Conservation (phyloP, 2,888 invertebrate genomes). For the Acheta domesticus region DNA sequence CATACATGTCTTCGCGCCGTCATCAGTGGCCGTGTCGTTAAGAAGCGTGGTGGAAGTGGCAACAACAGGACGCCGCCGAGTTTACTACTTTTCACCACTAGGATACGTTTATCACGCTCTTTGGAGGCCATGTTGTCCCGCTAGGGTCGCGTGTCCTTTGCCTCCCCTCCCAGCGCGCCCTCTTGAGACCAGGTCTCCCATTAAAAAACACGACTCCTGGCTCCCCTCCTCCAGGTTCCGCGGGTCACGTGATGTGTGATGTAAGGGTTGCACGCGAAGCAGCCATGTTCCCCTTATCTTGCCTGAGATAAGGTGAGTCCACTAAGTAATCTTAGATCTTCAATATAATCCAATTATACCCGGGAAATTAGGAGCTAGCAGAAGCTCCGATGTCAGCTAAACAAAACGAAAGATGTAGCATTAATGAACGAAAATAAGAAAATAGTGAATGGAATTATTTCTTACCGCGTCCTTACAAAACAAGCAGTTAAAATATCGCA, state of each 20-base stretch:
- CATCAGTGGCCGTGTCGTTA: no score
- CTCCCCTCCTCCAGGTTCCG: neutral
- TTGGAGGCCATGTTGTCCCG: conserved; percentile 7
- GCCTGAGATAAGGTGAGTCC: conserved; percentile 6
- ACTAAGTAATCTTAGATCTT: conserved; percentile 18
- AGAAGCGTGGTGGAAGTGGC: no score
- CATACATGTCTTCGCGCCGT: no score
- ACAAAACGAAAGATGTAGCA: neutral
- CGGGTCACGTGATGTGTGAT: conserved; percentile 18
- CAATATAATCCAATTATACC: conserved; percentile 18
- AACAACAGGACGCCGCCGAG: no score
- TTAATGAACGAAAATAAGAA: neutral
- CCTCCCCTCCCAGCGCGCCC: neutral
- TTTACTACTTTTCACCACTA: neutral
- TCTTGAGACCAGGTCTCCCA: conserved; percentile 12
- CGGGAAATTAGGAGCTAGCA: conserved; percentile 18
- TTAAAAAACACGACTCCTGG: conserved; percentile 10
- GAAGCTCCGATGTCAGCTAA: neutral
- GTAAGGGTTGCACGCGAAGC: conserved; percentile 18
- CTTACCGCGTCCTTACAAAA: no score
- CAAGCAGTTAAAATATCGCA: no score
- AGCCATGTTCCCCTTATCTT: conserved; percentile 18
- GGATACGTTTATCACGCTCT: conserved; percentile 6
- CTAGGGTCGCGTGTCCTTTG: conserved; percentile 3
- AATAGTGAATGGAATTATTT: no score